Evolutionary conservation across 2,113 vertebrate species (phyloP), one percentile per base, ranked within the genome.

Genomic region (Dendropsophus ebraccatus): DNA sequence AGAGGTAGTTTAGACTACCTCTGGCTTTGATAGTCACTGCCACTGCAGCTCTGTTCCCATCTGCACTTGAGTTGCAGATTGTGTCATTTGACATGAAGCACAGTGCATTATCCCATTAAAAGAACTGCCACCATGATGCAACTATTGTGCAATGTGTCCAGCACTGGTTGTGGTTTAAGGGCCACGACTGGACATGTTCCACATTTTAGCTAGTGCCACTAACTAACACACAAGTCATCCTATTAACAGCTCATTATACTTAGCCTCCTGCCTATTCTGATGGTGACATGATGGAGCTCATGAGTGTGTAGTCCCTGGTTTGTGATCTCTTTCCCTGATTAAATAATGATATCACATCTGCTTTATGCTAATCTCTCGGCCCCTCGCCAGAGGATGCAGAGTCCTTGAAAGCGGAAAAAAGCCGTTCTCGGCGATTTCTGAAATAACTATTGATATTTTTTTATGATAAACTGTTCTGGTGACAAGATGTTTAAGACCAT

Each of bases 381-480:
- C 23, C 8, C 58, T 17, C 35, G 78, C 78, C 78, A 81, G 78
- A 81, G 78, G 78, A 58, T 65, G 78, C 21, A 19, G 37, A 60
- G 78, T 81, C 78, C 78, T 81, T 81, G 78, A 81, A 65, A 81
- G 41, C 12, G 54, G 14, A 45, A 81, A 79, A 81, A 65, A 81
- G 78, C 78, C 56, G 56, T 60, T 81, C 35, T 62, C 35, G 4
- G 78, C 78, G 56, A 81, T 81, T 81, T 81, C 56, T 81, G 78
- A 81, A 81, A 81, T 88, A 88, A 81, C 7, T 90, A 88, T 90
- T 91, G 92, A 91, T 92, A 89, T 10, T 1, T 88, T 75, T 77
- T 88, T 76, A 23, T 91, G 91, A 91, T 88, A 87, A 7, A 91
- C 91, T 89, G 86, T 92, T 88, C 85, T 89, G 86, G 91, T 84